These are phyloP conservation scores for Leptura quadrifasciata DNA, from an alignment of 2,888 invertebrate species.

Conservation along the genomic window DNA sequence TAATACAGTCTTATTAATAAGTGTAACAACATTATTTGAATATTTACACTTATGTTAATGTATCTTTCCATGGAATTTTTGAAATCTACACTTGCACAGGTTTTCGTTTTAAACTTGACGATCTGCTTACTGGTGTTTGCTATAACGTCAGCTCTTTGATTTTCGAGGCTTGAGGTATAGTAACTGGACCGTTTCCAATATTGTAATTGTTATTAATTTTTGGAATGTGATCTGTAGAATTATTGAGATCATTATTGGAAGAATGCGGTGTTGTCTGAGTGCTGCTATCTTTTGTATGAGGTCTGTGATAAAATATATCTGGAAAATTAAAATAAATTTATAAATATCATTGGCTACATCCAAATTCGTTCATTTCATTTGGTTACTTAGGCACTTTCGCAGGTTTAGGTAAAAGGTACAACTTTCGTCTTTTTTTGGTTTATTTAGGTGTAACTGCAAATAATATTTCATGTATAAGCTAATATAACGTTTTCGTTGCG, in stretches of 20 bases:
- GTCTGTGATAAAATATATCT: constrained; percentile 60
- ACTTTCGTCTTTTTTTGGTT: no score
- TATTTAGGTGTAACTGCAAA: no score
- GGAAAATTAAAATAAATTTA: constrained; percentile 29
- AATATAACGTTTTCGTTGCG: no score
- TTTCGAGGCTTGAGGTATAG: constrained; percentile 63
- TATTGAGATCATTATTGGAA: constrained; percentile 60
- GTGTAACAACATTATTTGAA: constrained; percentile 23
- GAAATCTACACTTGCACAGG: constrained; percentile 69
- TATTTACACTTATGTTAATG: constrained; percentile 15
- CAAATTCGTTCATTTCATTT: no score
- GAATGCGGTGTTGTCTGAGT: constrained; percentile 70
- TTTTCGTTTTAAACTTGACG: constrained; percentile 71
- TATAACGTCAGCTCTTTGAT: constrained; percentile 71
- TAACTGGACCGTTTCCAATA: constrained; percentile 70
- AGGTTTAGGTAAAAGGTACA: no score
- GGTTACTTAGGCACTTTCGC: no score
- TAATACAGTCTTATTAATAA: constrained; percentile 39
- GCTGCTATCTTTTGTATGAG: constrained; percentile 68
- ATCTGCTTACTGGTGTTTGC: constrained; percentile 67
- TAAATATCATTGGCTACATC: not conserved
- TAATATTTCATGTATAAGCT: no score
- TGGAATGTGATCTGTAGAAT: constrained; percentile 64
- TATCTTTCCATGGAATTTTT: constrained; percentile 6
- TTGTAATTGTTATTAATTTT: constrained; percentile 71